Base-by-base conservation (phyloP, 2,113 vertebrate species). In the Sinosuthora webbiana region DNA sequence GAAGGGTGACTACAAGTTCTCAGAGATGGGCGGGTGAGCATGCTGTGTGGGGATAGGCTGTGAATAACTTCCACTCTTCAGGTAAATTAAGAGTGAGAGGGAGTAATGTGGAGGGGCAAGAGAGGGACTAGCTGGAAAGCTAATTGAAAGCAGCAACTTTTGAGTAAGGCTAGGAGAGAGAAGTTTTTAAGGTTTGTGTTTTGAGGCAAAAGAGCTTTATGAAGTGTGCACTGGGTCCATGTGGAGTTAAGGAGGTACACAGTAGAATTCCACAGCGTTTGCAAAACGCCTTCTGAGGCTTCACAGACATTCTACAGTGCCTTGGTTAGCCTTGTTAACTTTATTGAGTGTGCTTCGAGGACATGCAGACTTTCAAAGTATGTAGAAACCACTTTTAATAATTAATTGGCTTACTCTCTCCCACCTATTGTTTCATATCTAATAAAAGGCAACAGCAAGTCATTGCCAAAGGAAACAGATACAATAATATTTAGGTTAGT, bases 311-410 rank as follows among this genome's bases (percentile, higher is more conserved):
- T 87, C 24, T 57, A 55, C 82, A 74, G 81, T 77, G 67, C 53
- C 63, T 63, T 0, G 35, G 75, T 90, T 95, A 89, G 78, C 67
- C 65, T 87, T 93, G 74, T 95, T 90, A 87, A 91, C 89, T 87
- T 95, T 93, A 93, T 55, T 83, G 74, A 87, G 70, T 91, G 93
- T 95, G 71, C 84, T 95, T 94, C 0, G 39, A 95, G 84, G 87
- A 91, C 55, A 67, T 70, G 63, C 89, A 95, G 90, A 74, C 70
- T 85, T 93, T 57, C 53, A 67, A 85, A 83, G 75, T 55, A 80
- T 44, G 57, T 76, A 89, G 82, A 94, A 83, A 50, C 55, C 67
- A 80, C 82, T 90, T 95, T 28, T 67, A 83, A 83, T 91, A 93
- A 89, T 90, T 96, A 94, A 94, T 87, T 88, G 78, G 45, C 90